A percentile compares a stretch with the other conserved stretches of the same genome.
Conservation (phyloP, 2,888 invertebrate species). For the Phengaris arion region DNA sequence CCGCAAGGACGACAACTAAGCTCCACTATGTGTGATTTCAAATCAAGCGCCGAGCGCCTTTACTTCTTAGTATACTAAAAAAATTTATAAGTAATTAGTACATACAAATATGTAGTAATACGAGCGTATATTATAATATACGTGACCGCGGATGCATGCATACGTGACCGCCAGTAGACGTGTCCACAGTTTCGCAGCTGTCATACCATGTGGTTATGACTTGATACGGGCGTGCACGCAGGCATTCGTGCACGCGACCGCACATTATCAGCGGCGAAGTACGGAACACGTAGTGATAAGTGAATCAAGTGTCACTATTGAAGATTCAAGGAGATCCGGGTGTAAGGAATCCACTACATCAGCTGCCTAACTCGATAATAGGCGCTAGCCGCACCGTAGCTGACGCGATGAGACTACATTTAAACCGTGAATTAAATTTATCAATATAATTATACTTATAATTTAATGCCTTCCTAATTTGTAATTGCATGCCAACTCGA, state of each 20-base stretch:
- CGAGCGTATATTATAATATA: constrained; percentile 45
- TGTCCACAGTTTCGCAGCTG: constrained; percentile 33
- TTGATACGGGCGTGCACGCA: constrained; percentile 5
- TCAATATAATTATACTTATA: constrained; percentile 67
- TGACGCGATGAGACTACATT: constrained; percentile 66
- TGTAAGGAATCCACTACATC: constrained; percentile 32
- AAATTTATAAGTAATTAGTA: constrained; percentile 71
- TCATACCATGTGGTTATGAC: constrained; percentile 33
- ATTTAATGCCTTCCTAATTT: constrained; percentile 66
- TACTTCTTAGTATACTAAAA: constrained; percentile 63
- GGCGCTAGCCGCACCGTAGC: constrained; percentile 59
- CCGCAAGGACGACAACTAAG: constrained; percentile 75
- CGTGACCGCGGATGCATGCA: constrained; percentile 41
- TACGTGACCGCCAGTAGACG: constrained; percentile 28
- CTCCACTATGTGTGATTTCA: constrained; percentile 77
- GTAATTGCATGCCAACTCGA: constrained; percentile 70
- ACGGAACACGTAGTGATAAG: constrained; percentile 25
- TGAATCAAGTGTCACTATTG: constrained; percentile 22
- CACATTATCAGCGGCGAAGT: constrained; percentile 12
- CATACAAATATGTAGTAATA: constrained; percentile 48
- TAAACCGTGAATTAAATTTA: constrained; percentile 69
- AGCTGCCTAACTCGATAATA: constrained; percentile 50
- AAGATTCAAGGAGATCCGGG: constrained; percentile 14
- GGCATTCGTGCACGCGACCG: neutral
- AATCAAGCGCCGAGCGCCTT: constrained; percentile 69